Base-by-base conservation (phyloP, 2,113 vertebrate species). In the Campylorhamphus procurvoides region DNA sequence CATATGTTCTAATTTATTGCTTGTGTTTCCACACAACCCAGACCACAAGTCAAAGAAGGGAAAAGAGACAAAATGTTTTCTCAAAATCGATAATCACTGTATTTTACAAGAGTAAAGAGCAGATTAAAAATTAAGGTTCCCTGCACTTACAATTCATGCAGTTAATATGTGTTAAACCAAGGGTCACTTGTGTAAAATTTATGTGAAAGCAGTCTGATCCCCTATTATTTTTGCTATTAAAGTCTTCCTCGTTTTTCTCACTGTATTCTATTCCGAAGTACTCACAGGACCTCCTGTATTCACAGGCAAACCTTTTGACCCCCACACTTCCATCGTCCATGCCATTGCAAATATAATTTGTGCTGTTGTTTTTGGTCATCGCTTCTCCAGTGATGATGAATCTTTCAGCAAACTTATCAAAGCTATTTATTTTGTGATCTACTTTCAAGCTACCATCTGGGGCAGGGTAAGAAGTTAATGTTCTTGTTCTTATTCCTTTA, bases 231-330 rank as follows among this genome's bases (percentile, higher is more conserved):
- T 60, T 64, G 56, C 9, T 10, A 46, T 42, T 64, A 9, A 35
- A 23, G 5, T 11, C 12, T 44, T 87, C 31, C 8, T 37, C 0
- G 0, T 55, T 83, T 69, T 72, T 35, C 31, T 60, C 4, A 31
- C 28, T 11, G 6, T 39, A 44, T 39, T 24, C 33, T 52, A 29
- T 52, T 62, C 24, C 42, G 53, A 73, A 59, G 35, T 53, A 87
- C 53, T 94, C 35, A 86, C 23, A 22, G 28, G 12, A 63, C 7
- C 24, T 62, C 22, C n/a, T 92, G 6, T 72, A 14, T 73, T 80
- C 69, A 60, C 96, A 98, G 97, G 96, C 5, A 90, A 77, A 71
- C 74, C 97, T 77, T 98, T 97, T 0, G n/a, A 98, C 44, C 97
- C 97, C 8, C 94, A 67, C 52, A 72, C 40, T 5, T 52, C 10